Evolutionary conservation across 2,797 vertebrate genomes (phyloP).

Genomic region (Apogon talboti): DNA sequence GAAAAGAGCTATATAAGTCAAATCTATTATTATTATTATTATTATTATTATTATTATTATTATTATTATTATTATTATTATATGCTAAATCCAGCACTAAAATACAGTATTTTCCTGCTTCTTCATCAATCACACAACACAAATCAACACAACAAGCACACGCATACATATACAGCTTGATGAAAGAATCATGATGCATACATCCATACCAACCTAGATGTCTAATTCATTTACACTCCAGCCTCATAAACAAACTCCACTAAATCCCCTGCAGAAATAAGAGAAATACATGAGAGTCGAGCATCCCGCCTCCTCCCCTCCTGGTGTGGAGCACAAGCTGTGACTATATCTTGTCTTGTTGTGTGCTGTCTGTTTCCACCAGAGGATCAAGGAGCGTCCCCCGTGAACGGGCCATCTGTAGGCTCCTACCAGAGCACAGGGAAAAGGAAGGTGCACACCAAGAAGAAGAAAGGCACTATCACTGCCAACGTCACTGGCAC

Average conservation of each 20-base stretch:
- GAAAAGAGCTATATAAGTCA: no score
- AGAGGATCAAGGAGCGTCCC: slow-evolving; percentile 91
- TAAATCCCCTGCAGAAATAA: slow-evolving; percentile 58
- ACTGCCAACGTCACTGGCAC: slow-evolving; percentile 93
- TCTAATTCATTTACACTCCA: slow-evolving; percentile 53
- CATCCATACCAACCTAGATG: slow-evolving; percentile 31
- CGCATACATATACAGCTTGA: slow-evolving; percentile 9
- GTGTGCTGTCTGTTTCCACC: slow-evolving; percentile 51
- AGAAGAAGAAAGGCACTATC: slow-evolving; percentile 94
- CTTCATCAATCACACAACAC: slow-evolving; percentile 13
- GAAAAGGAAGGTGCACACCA: slow-evolving; percentile 90
- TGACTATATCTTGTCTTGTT: slow-evolving; percentile 57
- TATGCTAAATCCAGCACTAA: no score
- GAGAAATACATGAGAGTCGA: slow-evolving; percentile 41
- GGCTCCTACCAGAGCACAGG: slow-evolving; percentile 88
- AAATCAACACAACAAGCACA: background rate
- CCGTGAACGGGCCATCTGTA: slow-evolving; percentile 86
- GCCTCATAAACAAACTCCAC: slow-evolving; percentile 49
- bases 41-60: no score
- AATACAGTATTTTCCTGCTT: background rate
- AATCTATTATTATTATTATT: no score
- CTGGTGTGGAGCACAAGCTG: slow-evolving; percentile 52
- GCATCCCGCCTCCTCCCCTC: slow-evolving; percentile 8
- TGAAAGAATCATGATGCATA: slow-evolving; percentile 46
- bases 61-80: no score